A percentile compares a stretch with the other conserved stretches of the same genome.
These are phyloP conservation scores for Tetragonisca angustula DNA, from an alignment of 2,888 invertebrate species.

Conservation along the genomic window DNA sequence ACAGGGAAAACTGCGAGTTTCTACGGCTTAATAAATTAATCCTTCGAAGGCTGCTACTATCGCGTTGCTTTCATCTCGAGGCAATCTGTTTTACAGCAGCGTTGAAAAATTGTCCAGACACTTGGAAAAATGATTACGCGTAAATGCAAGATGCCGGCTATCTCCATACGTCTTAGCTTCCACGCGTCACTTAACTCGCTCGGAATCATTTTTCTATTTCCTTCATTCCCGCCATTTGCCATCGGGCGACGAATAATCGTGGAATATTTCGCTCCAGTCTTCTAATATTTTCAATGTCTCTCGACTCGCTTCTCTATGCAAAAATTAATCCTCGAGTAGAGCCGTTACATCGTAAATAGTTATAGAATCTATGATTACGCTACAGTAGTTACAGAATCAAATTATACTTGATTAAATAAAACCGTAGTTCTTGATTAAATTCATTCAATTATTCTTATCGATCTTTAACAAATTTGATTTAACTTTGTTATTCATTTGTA, in stretches of 20 bases:
- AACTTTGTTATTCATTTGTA: too few species aligned
- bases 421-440: too few species aligned
- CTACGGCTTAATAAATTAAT: neutral
- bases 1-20: neutral
- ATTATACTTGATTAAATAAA: too few species aligned
- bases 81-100: neutral
- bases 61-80: neutral
- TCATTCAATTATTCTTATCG: too few species aligned
- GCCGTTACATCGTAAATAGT: too few species aligned
- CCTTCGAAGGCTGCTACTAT: neutral
- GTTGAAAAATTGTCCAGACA: constrained; percentile 1
- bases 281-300: too few species aligned
- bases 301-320: too few species aligned
- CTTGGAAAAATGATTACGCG: neutral
- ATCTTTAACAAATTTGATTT: too few species aligned
- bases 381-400: too few species aligned
- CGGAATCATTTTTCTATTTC: neutral
- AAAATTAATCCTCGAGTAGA: too few species aligned
- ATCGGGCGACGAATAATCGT: neutral
- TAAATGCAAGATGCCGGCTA: neutral
- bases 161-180: neutral
- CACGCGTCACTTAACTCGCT: too few species aligned
- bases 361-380: too few species aligned
- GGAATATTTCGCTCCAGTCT: neutral
- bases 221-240: neutral